These are phyloP conservation scores for Bubalus kerabau DNA, from an alignment of 2,113 vertebrate species.

Conservation along the genomic window DNA sequence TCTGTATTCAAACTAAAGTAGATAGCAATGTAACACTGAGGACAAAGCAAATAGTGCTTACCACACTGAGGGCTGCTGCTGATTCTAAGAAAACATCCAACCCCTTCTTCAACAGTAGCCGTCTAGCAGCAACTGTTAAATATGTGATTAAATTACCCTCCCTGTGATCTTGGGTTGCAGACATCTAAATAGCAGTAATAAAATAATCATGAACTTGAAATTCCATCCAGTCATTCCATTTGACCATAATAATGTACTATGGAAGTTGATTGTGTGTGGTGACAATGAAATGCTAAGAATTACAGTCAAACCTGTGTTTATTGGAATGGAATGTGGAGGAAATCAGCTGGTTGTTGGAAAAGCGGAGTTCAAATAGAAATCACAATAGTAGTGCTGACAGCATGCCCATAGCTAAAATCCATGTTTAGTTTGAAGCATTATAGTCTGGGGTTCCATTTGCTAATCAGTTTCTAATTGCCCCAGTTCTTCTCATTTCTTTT, in stretches of 20 bases:
- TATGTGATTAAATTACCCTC: constrained; percentile 45
- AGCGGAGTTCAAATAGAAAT: constrained; percentile 12
- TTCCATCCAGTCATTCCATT: constrained; percentile 23
- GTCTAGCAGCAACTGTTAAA: constrained; percentile 30
- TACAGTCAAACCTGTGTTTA: constrained; percentile 36
- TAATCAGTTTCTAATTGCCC: neutral
- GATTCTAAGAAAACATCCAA: constrained; percentile 10
- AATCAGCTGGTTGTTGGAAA: neutral
- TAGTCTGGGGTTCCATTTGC: neutral
- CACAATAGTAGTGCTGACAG: neutral
- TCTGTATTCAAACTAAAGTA: neutral
- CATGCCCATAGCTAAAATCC: neutral
- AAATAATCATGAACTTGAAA: constrained; percentile 43
- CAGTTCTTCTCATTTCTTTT: constrained; percentile 11
- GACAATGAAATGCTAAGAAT: constrained; percentile 1
- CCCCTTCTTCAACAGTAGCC: neutral
- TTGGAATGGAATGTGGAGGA: neutral
- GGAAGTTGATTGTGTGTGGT: constrained; percentile 29
- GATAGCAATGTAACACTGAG: neutral
- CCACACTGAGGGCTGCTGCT: neutral
- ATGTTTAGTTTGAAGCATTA: neutral
- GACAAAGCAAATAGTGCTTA: neutral
- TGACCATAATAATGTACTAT: constrained; percentile 19
- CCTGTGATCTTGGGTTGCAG: neutral
- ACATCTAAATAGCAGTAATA: constrained; percentile 49